Conservation (phyloP, 2,888 invertebrate genomes). For the Trichogramma dendrolimi region DNA sequence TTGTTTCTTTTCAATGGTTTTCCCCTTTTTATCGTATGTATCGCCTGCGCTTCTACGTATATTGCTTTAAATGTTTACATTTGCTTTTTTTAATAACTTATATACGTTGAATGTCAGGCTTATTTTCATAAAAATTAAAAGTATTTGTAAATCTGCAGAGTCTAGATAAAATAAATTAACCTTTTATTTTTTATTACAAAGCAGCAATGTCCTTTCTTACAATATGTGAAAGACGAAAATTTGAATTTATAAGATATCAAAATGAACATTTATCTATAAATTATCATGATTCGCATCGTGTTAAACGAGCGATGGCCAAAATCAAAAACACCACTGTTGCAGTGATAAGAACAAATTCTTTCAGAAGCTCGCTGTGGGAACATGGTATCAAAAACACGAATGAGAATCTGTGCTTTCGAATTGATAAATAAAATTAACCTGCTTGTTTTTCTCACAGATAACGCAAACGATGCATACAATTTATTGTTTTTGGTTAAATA, state of each 20-base stretch:
- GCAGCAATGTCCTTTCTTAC: too few species aligned
- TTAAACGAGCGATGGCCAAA: conserved; percentile 28
- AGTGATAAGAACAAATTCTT: conserved; percentile 20
- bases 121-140: too few species aligned
- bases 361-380: conserved; percentile 23
- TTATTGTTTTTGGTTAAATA: too few species aligned
- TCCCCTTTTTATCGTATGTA: neutral
- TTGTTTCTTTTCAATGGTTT: neutral
- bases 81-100: neutral
- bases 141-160: too few species aligned
- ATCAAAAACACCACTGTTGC: conserved; percentile 28
- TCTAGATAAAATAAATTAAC: too few species aligned
- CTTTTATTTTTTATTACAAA: too few species aligned
- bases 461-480: too few species aligned
- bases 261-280: conserved; percentile 25
- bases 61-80: neutral
- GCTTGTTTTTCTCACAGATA: too few species aligned
- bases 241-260: too few species aligned
- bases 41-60: neutral
- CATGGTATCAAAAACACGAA: neutral
- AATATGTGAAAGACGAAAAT: too few species aligned
- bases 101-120: neutral
- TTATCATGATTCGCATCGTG: conserved; percentile 24
- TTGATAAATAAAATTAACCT: too few species aligned
- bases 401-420: too few species aligned